Conservation (phyloP, 2,797 vertebrate genomes). For the Fistularia commersonii region DNA sequence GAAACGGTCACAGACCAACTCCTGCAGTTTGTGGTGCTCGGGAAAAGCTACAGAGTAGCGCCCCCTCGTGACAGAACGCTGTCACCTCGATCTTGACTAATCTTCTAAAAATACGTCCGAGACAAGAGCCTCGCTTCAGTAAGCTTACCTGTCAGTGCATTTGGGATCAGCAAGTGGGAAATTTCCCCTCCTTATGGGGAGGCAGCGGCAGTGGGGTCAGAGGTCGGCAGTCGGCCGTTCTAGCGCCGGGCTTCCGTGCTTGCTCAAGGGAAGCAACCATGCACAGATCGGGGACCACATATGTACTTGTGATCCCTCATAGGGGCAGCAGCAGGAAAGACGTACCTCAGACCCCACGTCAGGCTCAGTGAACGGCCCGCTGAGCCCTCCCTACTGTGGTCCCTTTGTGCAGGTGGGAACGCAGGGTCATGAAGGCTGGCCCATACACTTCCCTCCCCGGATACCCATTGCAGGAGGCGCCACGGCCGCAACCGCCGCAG, state of each 20-base stretch:
- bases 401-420: constrained; percentile 84
- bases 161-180: constrained; percentile 32
- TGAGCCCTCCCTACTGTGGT: constrained; percentile 87
- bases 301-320: constrained; percentile 70
- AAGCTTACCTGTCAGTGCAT: constrained; percentile 33
- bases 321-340: constrained; percentile 82
- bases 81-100: constrained; percentile 19
- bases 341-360: constrained; percentile 81
- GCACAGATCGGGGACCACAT: constrained; percentile 65
- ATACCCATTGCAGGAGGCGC: constrained; percentile 74
- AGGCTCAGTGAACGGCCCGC: constrained; percentile 73
- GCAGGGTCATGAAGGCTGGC: constrained; percentile 89
- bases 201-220: constrained; percentile 32
- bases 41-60: constrained; percentile 19
- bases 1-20: neutral
- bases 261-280: constrained; percentile 42
- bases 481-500: constrained; percentile 59
- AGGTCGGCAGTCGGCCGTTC: constrained; percentile 36
- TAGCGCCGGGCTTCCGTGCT: constrained; percentile 21
- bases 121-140: constrained; percentile 45
- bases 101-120: neutral
- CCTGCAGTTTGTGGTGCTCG: neutral
- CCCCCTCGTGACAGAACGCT: constrained; percentile 58
- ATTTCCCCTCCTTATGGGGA: constrained; percentile 33
- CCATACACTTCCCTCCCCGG: constrained; percentile 86